Conservation (phyloP, 1,140 invertebrate genomes). For the Chrysoperla carnea region DNA sequence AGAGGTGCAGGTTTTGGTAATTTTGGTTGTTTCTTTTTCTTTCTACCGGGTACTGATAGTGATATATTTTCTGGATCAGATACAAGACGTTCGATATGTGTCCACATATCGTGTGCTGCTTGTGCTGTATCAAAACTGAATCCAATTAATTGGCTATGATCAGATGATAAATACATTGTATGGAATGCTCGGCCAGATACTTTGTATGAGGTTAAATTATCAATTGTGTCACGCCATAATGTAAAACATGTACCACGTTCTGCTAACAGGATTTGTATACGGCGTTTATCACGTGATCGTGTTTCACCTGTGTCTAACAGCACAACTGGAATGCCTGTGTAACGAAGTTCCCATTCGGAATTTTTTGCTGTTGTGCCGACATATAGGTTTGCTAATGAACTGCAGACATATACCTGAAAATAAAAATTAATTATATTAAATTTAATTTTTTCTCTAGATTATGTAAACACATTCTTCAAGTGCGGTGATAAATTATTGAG, state of each 20-base stretch:
- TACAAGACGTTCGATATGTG: conserved; percentile 48
- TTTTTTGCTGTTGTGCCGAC: conserved; percentile 36
- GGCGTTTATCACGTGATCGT: conserved; percentile 45
- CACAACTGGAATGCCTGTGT: conserved; percentile 66
- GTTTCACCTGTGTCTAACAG: conserved; percentile 61
- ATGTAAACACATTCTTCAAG: not conserved
- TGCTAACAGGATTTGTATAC: conserved; percentile 58
- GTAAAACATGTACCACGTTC: conserved; percentile 72
- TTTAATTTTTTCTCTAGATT: conserved; percentile 8
- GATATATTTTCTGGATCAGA: conserved; percentile 67
- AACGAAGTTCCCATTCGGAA: conserved; percentile 50
- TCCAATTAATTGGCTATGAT: conserved; percentile 41
- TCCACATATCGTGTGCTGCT: conserved; percentile 51
- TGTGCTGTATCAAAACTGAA: conserved; percentile 61
- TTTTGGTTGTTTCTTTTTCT: conserved; percentile 36
- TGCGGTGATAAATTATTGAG: too few relatives aligned
- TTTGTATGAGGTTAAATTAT: conserved; percentile 45
- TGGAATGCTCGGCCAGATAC: conserved; percentile 54
- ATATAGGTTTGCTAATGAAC: conserved; percentile 64
- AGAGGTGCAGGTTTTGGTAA: conserved; percentile 30
- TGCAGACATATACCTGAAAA: conserved; percentile 52
- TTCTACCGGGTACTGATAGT: conserved; percentile 44
- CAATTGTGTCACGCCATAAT: conserved; percentile 73
- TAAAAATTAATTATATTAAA: conserved; percentile 17
- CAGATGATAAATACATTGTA: conserved; percentile 62